Evolutionary conservation across 2,113 vertebrate species (phyloP).

Genomic region (Ramphastos sulfuratus): DNA sequence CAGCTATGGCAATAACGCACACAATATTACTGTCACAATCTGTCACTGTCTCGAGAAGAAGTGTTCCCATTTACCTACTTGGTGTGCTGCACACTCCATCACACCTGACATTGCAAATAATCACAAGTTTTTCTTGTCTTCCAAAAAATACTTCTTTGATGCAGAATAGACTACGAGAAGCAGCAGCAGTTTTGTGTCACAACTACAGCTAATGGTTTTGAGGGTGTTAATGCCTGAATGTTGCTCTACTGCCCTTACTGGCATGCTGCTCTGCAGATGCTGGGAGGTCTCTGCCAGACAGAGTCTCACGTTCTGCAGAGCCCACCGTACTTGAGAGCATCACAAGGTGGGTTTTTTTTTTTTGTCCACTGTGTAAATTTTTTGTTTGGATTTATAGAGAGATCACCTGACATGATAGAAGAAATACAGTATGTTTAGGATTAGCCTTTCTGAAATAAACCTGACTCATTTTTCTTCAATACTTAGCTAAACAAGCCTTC

Average conservation of each 20-base stretch:
- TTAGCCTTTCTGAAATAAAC: conserved; percentile 17
- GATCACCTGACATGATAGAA: background rate
- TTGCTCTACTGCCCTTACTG: background rate
- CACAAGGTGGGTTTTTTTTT: accelerated
- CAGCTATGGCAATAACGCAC: background rate
- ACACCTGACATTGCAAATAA: background rate
- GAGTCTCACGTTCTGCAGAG: background rate
- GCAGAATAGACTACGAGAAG: background rate
- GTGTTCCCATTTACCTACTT: background rate
- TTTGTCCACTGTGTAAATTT: background rate
- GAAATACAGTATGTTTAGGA: no score
- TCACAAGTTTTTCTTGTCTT: background rate
- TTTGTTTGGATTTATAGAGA: background rate
- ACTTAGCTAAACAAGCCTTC: background rate
- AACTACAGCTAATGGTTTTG: background rate
- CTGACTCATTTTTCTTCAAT: background rate
- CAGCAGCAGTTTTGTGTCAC: background rate
- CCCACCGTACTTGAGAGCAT: background rate
- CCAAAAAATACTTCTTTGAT: background rate
- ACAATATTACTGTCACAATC: background rate
- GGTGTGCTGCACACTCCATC: background rate
- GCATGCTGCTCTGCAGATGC: background rate
- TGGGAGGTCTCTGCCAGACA: background rate
- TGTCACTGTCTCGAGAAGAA: background rate
- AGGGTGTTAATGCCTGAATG: background rate